Evolutionary conservation across 1,140 invertebrate genomes (phyloP), one percentile per base, ranked within the genome.

Genomic region (Campodea augens): DNA sequence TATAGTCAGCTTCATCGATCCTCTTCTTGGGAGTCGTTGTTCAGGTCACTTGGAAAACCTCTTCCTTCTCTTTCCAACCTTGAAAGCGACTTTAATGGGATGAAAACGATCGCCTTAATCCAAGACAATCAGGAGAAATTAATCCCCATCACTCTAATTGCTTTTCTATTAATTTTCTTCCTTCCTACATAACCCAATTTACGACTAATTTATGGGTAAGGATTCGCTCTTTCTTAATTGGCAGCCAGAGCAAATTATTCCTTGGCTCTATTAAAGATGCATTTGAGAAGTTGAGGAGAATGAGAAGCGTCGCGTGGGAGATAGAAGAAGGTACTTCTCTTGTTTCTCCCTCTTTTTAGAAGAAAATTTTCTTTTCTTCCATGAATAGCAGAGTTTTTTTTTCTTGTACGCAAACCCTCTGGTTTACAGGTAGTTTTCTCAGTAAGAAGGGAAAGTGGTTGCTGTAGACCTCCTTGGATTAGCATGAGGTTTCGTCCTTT

Each of bases 111-210:
- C 27, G 27, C 15, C 27, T n/a, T 32, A 32, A 32, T 32, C 27
- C 27, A 32, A 32, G 27, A 32, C 27, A 32, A 32, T 32, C 27
- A 32, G 27, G 27, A 32, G 27, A 32, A 32, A 32, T 32, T 32
- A 32, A 32, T 32, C 27, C 27, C 27, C 27, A 32, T 32, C 27
- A 32, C 27, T 32, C 27, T 32, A 32, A 32, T 32, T 7, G 27
- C 27, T 32, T 32, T 32, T 32, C 27, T 32, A 32, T 32, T 32
- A 32, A 32, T 32, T 32, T 32, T 32, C 27, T 32, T 32, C 27
- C 27, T 32, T 32, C n/a, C 7, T 32, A 32, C 27, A 32, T 32
- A 32, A 32, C 27, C 27, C 27, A 32, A 32, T 32, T 32, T 32
- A 32, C 27, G 27, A 32, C 27, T 32, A 32, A 32, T 32, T 32